Base-by-base conservation (phyloP, 2,797 vertebrate species). In the Eurystomus glaucurus region DNA sequence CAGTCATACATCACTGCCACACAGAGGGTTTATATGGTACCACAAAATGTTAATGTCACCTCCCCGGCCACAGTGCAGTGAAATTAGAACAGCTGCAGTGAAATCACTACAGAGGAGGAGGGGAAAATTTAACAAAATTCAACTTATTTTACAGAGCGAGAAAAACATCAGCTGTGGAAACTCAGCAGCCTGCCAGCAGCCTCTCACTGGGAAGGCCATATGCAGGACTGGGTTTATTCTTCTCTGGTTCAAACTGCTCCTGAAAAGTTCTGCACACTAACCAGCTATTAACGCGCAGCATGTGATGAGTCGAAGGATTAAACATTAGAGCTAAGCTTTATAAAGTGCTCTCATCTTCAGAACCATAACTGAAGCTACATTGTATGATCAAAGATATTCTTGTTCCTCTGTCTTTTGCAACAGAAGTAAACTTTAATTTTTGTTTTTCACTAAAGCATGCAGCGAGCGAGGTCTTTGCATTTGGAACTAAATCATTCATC, bases 71-170 rank as follows among this genome's bases (percentile, higher is more conserved):
- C 79, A 85, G 4, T 0, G 19, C 5, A 19, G 58, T 33, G 84
- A 75, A 90, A 95, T 70, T 28, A 57, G 39, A 87, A 52, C 84
- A 85, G 83, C 68, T 92, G 88, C 84, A 81, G 28, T 35, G 39
- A 93, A 91, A 88, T 48, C 80, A 65, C 51, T 39, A 15, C 39
- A 60, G 28, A 74, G 26, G 10, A 43, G 1, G 9, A 28, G 20
- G 19, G 4, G 13, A 16, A 1, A 46, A 69, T 82, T 26, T 58
- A 72, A 45, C 78, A 70, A 55, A 90, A 62, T 39, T 70, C 43
- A 84, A 81, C 17, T 83, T 29, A 31, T 29, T 82, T 64, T 22
- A 29, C 31, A 46, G 16, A 70, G 51, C 22, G 82, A 68, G 66
- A 46, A 84, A 90, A 58, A 58, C 29, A 58, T 15, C 75, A 69